A percentile compares a stretch with the other conserved stretches of the same genome.
Conservation (phyloP, 2,888 invertebrate species). For the Notodonta dromedarius region DNA sequence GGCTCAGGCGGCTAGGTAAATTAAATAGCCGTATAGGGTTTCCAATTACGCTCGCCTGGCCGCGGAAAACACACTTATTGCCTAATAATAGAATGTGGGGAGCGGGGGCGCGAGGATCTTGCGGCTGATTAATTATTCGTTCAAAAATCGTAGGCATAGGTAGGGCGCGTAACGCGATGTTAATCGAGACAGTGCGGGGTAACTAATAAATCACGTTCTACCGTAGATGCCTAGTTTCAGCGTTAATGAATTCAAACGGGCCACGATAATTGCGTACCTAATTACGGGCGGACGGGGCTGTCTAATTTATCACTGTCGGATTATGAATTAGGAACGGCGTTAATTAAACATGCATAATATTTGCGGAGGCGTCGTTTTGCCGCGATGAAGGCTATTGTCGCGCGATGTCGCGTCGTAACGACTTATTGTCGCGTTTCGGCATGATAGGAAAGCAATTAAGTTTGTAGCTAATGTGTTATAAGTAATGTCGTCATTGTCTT, state of each 20-base stretch:
- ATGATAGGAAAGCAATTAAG: slow-evolving; percentile 61
- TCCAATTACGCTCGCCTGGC: slow-evolving; percentile 71
- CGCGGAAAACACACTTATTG: slow-evolving; percentile 73
- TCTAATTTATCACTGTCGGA: slow-evolving; percentile 82
- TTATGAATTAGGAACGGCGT: slow-evolving; percentile 81
- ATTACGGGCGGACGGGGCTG: slow-evolving; percentile 75
- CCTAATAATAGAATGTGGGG: slow-evolving; percentile 73
- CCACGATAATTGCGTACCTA: slow-evolving; percentile 82
- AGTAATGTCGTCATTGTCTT: slow-evolving; percentile 18
- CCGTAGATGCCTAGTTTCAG: slow-evolving; percentile 60
- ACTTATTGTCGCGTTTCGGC: slow-evolving; percentile 36
- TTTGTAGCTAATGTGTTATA: slow-evolving; percentile 51
- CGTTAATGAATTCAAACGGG: slow-evolving; percentile 81
- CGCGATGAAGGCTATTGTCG: slow-evolving; percentile 15
- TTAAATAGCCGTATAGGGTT: slow-evolving; percentile 80
- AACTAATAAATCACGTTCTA: slow-evolving; percentile 75
- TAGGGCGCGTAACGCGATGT: slow-evolving; percentile 63
- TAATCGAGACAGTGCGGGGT: slow-evolving; percentile 69
- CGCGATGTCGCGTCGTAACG: slow-evolving; percentile 19
- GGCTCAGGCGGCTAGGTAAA: slow-evolving; percentile 72
- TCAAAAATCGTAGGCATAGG: slow-evolving; percentile 50
- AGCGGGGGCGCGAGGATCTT: slow-evolving; percentile 66
- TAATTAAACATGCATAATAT: slow-evolving; percentile 81
- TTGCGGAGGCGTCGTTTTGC: slow-evolving; percentile 63
- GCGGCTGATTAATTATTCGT: slow-evolving; percentile 70